phyloP scores from a whole-genome alignment of 2,797 vertebrate genomes.

The Pteropus rufus region DNA sequence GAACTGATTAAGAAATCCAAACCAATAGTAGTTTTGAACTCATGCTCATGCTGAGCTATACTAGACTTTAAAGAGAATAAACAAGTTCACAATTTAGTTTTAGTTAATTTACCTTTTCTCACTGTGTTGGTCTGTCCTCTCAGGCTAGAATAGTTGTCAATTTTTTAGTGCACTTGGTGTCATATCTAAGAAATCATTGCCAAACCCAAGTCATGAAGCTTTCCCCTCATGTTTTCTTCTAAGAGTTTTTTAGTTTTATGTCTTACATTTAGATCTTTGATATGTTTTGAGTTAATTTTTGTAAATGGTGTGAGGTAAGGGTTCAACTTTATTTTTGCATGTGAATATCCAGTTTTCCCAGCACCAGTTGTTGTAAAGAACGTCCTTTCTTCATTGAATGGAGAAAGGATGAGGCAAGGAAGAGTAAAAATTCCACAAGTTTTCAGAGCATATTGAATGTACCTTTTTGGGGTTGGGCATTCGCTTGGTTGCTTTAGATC shows the following conservation, averaged over 20 bases:
- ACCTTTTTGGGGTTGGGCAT: neutral
- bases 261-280: neutral
- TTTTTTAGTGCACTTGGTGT: neutral
- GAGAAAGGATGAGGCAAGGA: neutral
- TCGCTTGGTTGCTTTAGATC: neutral
- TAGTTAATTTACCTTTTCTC: neutral
- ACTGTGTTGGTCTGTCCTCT: neutral
- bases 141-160: neutral
- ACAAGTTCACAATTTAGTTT: neutral
- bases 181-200: neutral
- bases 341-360: neutral
- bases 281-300: neutral
- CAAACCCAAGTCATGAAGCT: neutral
- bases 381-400: neutral
- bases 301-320: neutral
- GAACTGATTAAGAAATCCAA: neutral
- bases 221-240: neutral
- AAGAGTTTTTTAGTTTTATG: neutral
- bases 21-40: neutral
- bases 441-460: neutral
- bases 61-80: conserved; percentile 1
- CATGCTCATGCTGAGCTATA: neutral
- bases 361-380: neutral
- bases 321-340: neutral
- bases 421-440: neutral